phyloP scores from a whole-genome alignment of 2,797 vertebrate genomes.

The Numenius phaeopus region DNA sequence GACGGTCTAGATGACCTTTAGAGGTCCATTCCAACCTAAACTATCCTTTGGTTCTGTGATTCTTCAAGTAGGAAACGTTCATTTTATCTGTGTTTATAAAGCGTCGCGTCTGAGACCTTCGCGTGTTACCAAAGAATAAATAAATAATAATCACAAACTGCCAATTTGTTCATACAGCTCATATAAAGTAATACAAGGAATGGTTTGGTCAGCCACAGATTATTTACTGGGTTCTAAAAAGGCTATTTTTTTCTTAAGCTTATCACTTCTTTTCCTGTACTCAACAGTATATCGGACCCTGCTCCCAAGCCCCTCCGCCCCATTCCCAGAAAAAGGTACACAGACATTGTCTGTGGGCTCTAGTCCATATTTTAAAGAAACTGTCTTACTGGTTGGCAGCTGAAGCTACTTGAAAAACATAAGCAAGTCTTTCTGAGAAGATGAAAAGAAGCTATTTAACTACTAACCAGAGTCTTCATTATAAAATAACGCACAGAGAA shows the following conservation, averaged over 20 bases:
- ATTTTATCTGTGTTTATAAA: slow-evolving; percentile 39
- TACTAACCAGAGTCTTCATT: neutral
- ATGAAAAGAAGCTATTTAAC: neutral
- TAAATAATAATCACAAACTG: slow-evolving; percentile 28
- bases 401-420: neutral
- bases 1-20: neutral
- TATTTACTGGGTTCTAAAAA: neutral
- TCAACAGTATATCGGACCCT: neutral
- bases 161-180: neutral
- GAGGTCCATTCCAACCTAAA: slow-evolving; percentile 16
- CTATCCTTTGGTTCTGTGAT: neutral
- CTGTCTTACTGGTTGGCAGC: neutral
- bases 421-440: neutral
- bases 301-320: no score
- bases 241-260: neutral
- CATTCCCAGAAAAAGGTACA: neutral
- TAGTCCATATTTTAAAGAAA: neutral
- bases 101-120: neutral
- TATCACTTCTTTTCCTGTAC: neutral
- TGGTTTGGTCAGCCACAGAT: neutral
- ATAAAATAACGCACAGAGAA: neutral
- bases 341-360: neutral
- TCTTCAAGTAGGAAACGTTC: neutral
- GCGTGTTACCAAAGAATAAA: neutral
- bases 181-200: neutral